Evolutionary conservation across 2,113 vertebrate species (phyloP).

Genomic region (Lucifuga dentata): DNA sequence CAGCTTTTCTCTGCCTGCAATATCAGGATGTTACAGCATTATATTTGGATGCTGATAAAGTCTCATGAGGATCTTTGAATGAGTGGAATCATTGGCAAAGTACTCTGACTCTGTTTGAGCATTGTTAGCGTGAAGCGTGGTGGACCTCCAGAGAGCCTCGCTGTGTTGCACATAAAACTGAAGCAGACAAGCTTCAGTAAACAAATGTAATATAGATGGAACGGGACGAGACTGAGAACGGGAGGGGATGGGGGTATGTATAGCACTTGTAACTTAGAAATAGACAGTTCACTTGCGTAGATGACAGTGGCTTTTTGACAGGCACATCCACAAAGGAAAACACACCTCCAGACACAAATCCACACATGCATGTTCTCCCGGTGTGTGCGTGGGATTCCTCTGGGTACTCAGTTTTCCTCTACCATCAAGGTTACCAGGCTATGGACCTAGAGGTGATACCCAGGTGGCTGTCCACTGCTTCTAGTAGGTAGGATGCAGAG

Average conservation of each 20-base stretch:
- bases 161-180: constrained; percentile 36
- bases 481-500: no score
- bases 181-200: constrained; percentile 66
- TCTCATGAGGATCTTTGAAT: constrained; percentile 24
- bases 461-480: no score
- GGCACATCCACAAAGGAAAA: constrained; percentile 3
- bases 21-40: constrained; percentile 8
- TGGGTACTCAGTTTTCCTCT: no score
- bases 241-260: constrained; percentile 29
- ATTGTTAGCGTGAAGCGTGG: neutral
- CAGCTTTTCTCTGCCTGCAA: constrained; percentile 4
- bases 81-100: constrained; percentile 8
- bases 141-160: constrained; percentile 47
- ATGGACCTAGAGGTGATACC: no score
- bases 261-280: constrained; percentile 36
- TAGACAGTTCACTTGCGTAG: constrained; percentile 25
- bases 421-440: no score
- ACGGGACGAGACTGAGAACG: constrained; percentile 23
- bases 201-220: constrained; percentile 66
- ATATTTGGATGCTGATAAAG: constrained; percentile 7
- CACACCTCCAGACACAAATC: neutral
- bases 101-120: constrained; percentile 16
- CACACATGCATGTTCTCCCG: neutral
- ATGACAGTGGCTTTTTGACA: constrained; percentile 7
- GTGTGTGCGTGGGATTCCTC: no score